Evolutionary conservation across 2,888 invertebrate genomes (phyloP).

Genomic region (Orthosia gracilis): DNA sequence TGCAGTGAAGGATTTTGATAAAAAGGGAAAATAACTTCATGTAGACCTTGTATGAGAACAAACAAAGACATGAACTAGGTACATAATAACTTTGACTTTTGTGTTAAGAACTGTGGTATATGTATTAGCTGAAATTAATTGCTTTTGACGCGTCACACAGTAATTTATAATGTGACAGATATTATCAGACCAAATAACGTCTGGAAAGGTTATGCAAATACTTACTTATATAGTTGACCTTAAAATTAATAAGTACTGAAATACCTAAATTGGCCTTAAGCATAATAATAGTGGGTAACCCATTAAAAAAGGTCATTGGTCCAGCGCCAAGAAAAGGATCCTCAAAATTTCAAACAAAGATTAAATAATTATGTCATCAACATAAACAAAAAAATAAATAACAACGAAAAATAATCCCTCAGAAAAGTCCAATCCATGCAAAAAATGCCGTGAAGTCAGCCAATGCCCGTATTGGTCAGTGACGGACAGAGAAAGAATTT

Average conservation of each 20-base stretch:
- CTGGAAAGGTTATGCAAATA: conserved; percentile 4
- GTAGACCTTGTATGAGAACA: conserved; percentile 37
- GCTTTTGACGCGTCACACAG: conserved; percentile 7
- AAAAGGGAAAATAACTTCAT: conserved; percentile 48
- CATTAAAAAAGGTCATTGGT: background rate
- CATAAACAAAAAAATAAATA: conserved; percentile 1
- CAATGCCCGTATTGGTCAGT: conserved; percentile 18
- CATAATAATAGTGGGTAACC: too few relatives aligned
- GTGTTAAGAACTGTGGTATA: conserved; percentile 5
- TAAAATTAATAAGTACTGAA: conserved; percentile 1
- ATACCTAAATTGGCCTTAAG: background rate
- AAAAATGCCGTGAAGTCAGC: conserved; percentile 16
- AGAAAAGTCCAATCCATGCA: background rate
- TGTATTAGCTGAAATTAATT: conserved; percentile 11
- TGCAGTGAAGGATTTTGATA: conserved; percentile 62
- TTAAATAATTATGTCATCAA: conserved; percentile 14
- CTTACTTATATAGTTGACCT: background rate
- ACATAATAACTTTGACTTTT: conserved; percentile 10
- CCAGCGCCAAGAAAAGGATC: background rate
- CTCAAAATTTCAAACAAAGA: background rate
- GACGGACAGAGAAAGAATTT: conserved; percentile 55
- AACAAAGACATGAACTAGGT: conserved; percentile 32
- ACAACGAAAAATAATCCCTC: background rate
- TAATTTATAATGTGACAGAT: conserved; percentile 20
- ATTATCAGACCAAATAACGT: background rate